Evolutionary conservation across 2,888 invertebrate genomes (phyloP).

Genomic region (Leptinotarsa rubiginosa): DNA sequence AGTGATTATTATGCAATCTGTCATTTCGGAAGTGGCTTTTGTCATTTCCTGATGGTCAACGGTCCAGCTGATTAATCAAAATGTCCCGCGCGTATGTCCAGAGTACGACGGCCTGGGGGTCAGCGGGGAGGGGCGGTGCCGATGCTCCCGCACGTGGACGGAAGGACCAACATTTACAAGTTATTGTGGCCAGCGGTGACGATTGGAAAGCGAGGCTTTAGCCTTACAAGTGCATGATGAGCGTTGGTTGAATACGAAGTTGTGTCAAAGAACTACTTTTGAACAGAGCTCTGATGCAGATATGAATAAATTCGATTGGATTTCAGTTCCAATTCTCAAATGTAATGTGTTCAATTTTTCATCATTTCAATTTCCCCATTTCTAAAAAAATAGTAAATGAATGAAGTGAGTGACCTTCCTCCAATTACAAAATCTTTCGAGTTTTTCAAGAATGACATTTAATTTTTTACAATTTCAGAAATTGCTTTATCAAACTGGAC

Average conservation of each 20-base stretch:
- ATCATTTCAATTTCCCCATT: too few relatives aligned
- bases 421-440: too few relatives aligned
- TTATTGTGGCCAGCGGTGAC: conserved; percentile 49
- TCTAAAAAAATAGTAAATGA: too few relatives aligned
- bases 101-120: conserved; percentile 38
- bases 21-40: conserved; percentile 61
- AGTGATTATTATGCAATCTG: conserved; percentile 58
- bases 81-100: conserved; percentile 52
- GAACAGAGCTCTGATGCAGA: background rate
- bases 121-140: conserved; percentile 43
- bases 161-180: conserved; percentile 63
- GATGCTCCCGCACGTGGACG: conserved; percentile 64
- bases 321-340: too few relatives aligned
- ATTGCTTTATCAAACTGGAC: too few relatives aligned
- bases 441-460: too few relatives aligned
- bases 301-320: too few relatives aligned
- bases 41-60: conserved; percentile 60
- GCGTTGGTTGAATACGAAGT: conserved; percentile 38
- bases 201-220: conserved; percentile 44
- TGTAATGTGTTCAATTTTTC: too few relatives aligned
- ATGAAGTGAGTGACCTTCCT: too few relatives aligned
- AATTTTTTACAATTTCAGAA: too few relatives aligned
- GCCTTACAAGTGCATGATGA: conserved; percentile 55
- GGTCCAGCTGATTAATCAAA: conserved; percentile 57
- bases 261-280: conserved; percentile 6